Evolutionary conservation across 2,113 vertebrate genomes (phyloP).

Genomic region (Onychostruthus taczanowskii): DNA sequence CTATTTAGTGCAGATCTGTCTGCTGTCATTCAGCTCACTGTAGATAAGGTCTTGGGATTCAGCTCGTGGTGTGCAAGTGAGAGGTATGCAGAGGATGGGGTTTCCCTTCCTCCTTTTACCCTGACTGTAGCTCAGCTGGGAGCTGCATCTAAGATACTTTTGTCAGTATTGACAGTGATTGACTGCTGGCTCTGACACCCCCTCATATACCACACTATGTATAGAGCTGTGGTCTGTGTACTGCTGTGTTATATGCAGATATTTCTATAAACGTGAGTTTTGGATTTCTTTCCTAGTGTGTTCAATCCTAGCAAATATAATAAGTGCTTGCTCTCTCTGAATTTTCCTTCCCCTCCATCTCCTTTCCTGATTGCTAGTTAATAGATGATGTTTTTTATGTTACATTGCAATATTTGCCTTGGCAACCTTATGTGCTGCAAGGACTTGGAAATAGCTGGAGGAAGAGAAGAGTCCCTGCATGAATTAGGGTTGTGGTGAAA

Average conservation of each 20-base stretch:
- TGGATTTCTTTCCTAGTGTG: not conserved
- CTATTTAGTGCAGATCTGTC: not conserved
- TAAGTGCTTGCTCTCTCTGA: not conserved
- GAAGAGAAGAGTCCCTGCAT: not conserved
- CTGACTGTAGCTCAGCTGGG: not conserved
- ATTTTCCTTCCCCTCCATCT: not conserved
- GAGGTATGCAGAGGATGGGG: not conserved
- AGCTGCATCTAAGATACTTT: not conserved
- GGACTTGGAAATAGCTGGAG: not conserved
- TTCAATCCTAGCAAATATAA: not conserved
- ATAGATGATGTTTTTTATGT: not conserved
- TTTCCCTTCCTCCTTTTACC: not conserved
- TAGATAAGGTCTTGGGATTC: not conserved
- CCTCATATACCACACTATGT: not conserved
- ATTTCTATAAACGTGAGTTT: not conserved
- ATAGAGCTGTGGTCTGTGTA: not conserved
- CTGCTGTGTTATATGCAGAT: not conserved
- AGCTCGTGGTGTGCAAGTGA: not conserved
- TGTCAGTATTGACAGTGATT: not conserved
- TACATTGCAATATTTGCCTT: conserved; percentile 52
- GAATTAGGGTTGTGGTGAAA: not conserved
- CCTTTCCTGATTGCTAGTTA: conserved; percentile 19
- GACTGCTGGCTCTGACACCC: not conserved
- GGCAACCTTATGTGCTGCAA: conserved; percentile 34
- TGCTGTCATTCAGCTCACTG: not conserved